These are phyloP conservation scores for Neodiprion lecontei DNA, from an alignment of 1,140 invertebrate species.

Conservation along the genomic window DNA sequence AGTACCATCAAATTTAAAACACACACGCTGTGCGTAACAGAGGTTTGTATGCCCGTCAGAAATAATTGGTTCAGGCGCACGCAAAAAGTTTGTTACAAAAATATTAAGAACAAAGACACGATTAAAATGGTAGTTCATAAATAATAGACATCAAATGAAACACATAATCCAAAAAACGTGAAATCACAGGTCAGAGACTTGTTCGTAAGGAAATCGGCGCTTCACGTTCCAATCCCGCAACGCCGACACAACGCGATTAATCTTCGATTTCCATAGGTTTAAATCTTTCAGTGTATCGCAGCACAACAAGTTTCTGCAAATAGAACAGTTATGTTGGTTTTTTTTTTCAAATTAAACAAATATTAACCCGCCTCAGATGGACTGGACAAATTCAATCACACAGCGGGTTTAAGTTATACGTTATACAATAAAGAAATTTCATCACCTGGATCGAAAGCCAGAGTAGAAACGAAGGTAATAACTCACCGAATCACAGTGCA, in stretches of 20 bases:
- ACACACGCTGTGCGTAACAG: no score
- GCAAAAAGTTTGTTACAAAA: no score
- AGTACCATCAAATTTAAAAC: no score
- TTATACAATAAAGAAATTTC: not conserved
- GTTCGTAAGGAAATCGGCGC: not conserved
- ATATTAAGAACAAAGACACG: no score
- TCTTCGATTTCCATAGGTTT: slow-evolving; percentile 47
- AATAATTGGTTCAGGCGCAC: no score
- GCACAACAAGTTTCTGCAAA: slow-evolving; percentile 44
- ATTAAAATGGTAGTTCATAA: no score
- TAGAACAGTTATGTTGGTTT: not conserved
- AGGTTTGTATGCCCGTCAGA: no score
- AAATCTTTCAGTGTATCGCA: slow-evolving; percentile 50
- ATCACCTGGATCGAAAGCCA: slow-evolving; percentile 7
- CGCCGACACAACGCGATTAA: slow-evolving; percentile 50
- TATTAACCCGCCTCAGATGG: no score
- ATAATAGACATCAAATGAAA: no score
- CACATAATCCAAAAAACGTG: no score
- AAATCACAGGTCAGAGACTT: slow-evolving; percentile 3
- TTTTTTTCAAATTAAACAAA: no score
- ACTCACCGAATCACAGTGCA: slow-evolving; percentile 37
- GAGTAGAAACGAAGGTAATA: not conserved
- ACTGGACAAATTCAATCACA: not conserved
- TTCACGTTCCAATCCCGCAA: slow-evolving; percentile 48
- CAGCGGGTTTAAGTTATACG: slow-evolving; percentile 28